Conservation (phyloP, 2,797 vertebrate genomes). For the Falco rusticolus region DNA sequence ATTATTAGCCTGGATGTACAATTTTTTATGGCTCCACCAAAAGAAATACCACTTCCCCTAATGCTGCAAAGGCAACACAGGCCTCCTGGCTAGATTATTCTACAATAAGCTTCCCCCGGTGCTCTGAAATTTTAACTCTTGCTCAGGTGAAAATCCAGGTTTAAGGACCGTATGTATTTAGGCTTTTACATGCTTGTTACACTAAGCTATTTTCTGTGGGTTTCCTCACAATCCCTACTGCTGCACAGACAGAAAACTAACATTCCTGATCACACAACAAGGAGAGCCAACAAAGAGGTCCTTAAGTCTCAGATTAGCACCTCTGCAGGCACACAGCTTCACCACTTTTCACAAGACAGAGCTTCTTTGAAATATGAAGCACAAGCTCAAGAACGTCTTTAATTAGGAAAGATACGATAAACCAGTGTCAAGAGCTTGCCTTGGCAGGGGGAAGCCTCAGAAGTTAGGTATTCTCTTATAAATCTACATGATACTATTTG, state of each 20-base stretch:
- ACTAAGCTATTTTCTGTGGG: background rate
- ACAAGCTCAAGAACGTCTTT: background rate
- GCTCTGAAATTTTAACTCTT: background rate
- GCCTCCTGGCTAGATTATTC: background rate
- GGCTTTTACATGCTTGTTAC: background rate
- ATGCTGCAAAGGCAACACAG: background rate
- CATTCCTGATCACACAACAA: background rate
- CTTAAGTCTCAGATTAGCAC: background rate
- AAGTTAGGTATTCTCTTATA: background rate
- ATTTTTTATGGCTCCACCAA: background rate
- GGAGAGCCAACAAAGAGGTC: background rate
- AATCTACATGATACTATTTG: background rate
- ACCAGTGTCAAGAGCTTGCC: background rate
- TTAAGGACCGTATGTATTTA: background rate
- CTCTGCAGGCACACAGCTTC: background rate
- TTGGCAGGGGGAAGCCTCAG: background rate
- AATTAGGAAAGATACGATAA: background rate
- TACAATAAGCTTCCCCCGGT: fast-evolving
- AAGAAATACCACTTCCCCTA: background rate
- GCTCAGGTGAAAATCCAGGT: background rate
- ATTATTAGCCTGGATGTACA: fast-evolving
- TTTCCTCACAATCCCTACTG: background rate
- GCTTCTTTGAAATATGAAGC: background rate
- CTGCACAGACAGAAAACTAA: background rate
- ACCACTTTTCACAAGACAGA: background rate